Conservation (phyloP, 2,888 invertebrate species). For the Sturmia bella region DNA sequence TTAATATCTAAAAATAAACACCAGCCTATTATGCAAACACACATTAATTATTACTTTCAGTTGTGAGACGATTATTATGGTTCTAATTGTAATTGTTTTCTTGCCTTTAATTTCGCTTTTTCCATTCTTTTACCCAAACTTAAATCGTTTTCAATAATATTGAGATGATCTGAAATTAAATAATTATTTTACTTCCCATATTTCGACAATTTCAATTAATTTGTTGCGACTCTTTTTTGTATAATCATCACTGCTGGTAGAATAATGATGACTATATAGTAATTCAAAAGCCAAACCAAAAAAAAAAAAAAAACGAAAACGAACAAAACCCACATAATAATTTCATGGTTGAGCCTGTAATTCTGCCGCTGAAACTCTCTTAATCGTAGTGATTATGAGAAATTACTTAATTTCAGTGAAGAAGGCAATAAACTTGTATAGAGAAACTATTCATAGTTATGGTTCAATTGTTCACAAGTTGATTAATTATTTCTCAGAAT, state of each 20-base stretch:
- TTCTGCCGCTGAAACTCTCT: conserved; percentile 27
- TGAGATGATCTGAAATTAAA: background rate
- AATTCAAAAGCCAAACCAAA: background rate
- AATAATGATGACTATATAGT: conserved; percentile 58
- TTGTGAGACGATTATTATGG: too few species aligned
- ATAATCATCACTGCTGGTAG: conserved; percentile 64
- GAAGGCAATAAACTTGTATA: conserved; percentile 53
- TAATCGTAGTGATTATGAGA: conserved; percentile 65
- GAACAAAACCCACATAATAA: conserved; percentile 49
- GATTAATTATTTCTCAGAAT: conserved; percentile 68
- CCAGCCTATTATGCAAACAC: too few species aligned
- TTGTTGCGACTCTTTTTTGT: conserved; percentile 48
- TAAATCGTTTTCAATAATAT: conserved; percentile 7
- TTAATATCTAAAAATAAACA: too few species aligned
- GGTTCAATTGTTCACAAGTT: conserved; percentile 68
- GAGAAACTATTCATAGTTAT: conserved; percentile 56
- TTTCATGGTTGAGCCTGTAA: conserved; percentile 37
- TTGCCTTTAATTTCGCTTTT: too few species aligned
- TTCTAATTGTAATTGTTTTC: too few species aligned
- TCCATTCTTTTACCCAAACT: background rate
- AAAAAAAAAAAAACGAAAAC: background rate
- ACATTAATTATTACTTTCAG: too few species aligned
- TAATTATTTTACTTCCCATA: conserved; percentile 34
- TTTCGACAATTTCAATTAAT: conserved; percentile 65
- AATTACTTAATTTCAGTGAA: conserved; percentile 59